Conservation (phyloP, 2,888 invertebrate genomes). For the Endotricha flammealis region DNA sequence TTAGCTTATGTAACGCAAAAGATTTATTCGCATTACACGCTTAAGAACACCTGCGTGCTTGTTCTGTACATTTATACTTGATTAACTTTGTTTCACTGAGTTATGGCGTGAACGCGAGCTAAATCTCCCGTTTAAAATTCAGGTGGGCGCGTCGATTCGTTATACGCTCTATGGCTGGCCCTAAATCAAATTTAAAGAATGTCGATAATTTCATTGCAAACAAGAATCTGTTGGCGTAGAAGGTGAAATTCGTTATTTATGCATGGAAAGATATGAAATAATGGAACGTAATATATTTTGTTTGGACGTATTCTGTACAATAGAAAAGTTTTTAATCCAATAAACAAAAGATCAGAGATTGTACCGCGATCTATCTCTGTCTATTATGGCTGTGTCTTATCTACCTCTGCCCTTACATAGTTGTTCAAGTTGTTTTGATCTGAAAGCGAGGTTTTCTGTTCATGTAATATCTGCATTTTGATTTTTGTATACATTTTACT, state of each 20-base stretch:
- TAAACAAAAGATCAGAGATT: no score
- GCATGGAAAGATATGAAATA: no score
- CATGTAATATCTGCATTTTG: no score
- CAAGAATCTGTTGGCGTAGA: conserved; percentile 12
- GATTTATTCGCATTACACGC: conserved; percentile 34
- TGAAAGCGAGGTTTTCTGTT: no score
- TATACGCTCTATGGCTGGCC: conserved; percentile 8
- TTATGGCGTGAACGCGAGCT: conserved; percentile 5
- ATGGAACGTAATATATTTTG: background rate
- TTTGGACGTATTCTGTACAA: background rate
- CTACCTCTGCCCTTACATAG: no score
- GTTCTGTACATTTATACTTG: conserved; percentile 24
- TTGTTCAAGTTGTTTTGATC: no score
- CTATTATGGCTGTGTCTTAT: no score
- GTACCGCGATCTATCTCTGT: no score
- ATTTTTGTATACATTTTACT: no score
- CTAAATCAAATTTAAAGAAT: conserved; percentile 20
- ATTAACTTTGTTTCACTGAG: conserved; percentile 10
- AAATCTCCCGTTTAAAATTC: conserved; percentile 10
- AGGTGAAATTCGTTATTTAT: background rate
- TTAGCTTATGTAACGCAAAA: conserved; percentile 23
- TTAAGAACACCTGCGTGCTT: conserved; percentile 38
- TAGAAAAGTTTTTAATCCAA: no score
- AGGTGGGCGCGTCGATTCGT: conserved; percentile 8
- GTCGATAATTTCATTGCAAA: conserved; percentile 31